These are phyloP conservation scores for Cyprinella venusta DNA, from an alignment of 2,797 vertebrate species.

Conservation along the genomic window DNA sequence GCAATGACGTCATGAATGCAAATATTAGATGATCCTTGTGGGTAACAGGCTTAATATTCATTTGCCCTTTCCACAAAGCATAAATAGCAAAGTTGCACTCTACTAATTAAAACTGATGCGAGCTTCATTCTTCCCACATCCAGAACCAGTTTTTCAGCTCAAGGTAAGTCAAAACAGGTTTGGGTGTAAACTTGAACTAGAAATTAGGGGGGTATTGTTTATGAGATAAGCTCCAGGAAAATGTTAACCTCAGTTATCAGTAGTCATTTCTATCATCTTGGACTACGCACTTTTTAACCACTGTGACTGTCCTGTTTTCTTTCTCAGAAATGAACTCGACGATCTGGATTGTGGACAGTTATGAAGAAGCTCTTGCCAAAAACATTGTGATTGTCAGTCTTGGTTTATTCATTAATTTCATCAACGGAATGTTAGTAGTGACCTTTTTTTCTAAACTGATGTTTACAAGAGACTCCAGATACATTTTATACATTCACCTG, in stretches of 20 bases:
- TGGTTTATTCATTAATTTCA: conserved; percentile 71
- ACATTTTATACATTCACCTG: conserved; percentile 74
- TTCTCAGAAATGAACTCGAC: conserved; percentile 16
- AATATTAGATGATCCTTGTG: neutral
- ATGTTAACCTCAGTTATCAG: neutral
- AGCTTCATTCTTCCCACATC: neutral
- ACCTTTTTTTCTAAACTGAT: conserved; percentile 65
- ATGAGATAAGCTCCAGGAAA: neutral
- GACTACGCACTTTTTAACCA: neutral
- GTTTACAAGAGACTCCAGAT: conserved; percentile 66
- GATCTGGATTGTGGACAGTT: conserved; percentile 23
- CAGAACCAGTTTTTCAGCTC: neutral
- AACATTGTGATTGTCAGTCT: conserved; percentile 73
- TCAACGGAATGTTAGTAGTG: conserved; percentile 72
- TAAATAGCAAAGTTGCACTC: neutral
- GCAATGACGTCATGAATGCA: neutral
- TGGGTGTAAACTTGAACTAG: neutral
- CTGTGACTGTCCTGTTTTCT: neutral
- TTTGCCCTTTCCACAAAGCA: neutral
- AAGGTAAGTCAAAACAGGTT: neutral
- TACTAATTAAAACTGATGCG: neutral
- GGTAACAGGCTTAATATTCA: conserved; percentile 5
- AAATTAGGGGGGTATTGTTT: neutral
- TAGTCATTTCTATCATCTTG: neutral
- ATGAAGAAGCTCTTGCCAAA: conserved; percentile 70